phyloP scores from a whole-genome alignment of 1,140 invertebrate genomes.

The Ephestia elutella region DNA sequence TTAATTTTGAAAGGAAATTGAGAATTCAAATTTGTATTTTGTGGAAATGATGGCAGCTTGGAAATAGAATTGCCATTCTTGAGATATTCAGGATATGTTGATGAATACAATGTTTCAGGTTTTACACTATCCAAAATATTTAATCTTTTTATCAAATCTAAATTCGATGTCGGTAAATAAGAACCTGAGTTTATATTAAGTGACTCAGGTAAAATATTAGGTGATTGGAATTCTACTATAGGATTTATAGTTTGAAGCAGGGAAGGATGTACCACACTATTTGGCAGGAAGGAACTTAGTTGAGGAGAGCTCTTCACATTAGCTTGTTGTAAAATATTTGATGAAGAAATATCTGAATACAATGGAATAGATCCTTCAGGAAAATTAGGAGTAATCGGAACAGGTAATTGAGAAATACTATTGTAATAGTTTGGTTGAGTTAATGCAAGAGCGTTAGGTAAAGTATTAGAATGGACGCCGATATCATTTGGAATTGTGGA shows the following conservation, averaged over 20 bases:
- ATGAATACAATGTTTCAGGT: not conserved
- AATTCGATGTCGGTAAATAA: not conserved
- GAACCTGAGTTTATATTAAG: not conserved
- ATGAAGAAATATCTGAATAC: not conserved
- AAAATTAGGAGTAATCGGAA: not conserved
- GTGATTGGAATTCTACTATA: not conserved
- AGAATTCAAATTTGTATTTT: not conserved
- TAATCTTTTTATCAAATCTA: not conserved
- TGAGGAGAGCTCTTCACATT: not conserved
- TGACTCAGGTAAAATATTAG: not conserved
- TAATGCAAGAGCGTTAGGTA: not conserved
- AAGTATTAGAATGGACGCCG: not conserved
- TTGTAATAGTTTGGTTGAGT: not conserved
- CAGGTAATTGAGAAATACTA: not conserved
- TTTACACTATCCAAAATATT: not conserved
- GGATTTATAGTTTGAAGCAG: not conserved
- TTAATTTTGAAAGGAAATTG: not conserved
- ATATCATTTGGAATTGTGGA: too few relatives aligned
- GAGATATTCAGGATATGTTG: not conserved
- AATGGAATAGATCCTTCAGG: not conserved
- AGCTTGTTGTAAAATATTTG: not conserved
- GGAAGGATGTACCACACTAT: not conserved
- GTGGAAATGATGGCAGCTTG: not conserved
- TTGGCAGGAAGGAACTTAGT: not conserved
- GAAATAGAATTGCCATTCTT: not conserved